phyloP scores from a whole-genome alignment of 1,140 invertebrate genomes.

The Dufourea novaeangliae region DNA sequence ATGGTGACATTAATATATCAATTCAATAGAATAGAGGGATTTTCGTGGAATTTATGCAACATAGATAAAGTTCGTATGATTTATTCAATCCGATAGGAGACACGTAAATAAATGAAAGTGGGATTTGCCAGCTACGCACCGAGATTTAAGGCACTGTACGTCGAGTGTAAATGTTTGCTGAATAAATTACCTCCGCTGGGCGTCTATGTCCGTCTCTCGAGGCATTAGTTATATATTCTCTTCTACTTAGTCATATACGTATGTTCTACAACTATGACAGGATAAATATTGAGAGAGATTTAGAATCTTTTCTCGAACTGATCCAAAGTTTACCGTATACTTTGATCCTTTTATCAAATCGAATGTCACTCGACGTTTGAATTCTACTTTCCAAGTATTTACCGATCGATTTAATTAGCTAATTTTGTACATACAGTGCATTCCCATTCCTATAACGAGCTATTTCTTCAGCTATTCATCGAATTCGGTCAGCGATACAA shows the following conservation, averaged over 20 bases:
- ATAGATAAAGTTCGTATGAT: background rate
- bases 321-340: too few species aligned
- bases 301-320: too few species aligned
- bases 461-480: too few species aligned
- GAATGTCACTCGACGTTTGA: background rate
- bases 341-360: background rate
- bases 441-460: too few species aligned
- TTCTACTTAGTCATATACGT: background rate
- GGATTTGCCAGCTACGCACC: slow-evolving; percentile 10
- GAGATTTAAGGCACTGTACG: slow-evolving; percentile 23
- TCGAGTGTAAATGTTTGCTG: slow-evolving; percentile 23
- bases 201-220: background rate
- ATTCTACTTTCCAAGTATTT: background rate
- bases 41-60: background rate
- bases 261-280: too few species aligned
- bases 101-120: background rate
- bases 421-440: background rate
- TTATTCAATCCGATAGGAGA: background rate
- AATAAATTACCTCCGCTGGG: slow-evolving; percentile 34
- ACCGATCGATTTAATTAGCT: background rate
- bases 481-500: too few species aligned
- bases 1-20: too few species aligned
- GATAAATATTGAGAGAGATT: background rate
- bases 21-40: background rate
- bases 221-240: background rate